Conservation (phyloP, 2,888 invertebrate species). For the Tricholauxania praeusta region DNA sequence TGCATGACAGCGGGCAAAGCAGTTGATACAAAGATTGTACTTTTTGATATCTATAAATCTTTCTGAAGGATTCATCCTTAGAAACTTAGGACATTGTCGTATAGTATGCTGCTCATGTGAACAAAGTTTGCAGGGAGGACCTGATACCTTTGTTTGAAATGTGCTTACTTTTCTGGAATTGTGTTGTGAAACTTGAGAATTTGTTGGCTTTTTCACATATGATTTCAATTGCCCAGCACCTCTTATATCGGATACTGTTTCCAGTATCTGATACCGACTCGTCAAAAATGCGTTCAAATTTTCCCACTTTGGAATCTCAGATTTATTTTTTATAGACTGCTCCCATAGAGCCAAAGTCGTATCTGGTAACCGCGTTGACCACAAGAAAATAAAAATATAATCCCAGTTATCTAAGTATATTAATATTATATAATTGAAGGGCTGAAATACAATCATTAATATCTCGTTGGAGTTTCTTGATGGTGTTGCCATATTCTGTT, state of each 20-base stretch:
- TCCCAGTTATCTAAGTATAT: not conserved
- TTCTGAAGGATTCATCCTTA: slow-evolving; percentile 20
- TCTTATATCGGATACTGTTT: slow-evolving; percentile 21
- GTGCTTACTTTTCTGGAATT: not conserved
- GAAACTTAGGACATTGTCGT: slow-evolving; percentile 35
- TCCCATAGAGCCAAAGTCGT: slow-evolving; percentile 34
- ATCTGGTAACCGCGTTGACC: slow-evolving; percentile 33
- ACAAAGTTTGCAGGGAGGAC: slow-evolving; percentile 29
- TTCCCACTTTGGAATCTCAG: slow-evolving; percentile 33
- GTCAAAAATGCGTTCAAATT: slow-evolving; percentile 34
- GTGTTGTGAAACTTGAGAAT: not conserved
- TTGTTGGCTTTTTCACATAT: not conserved
- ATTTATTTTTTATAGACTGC: slow-evolving; percentile 26
- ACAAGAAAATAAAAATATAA: slow-evolving; percentile 29
- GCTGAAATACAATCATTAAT: not conserved
- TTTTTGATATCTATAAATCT: slow-evolving; percentile 6
- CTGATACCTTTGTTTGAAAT: slow-evolving; percentile 16
- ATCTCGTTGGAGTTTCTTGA: slow-evolving; percentile 7
- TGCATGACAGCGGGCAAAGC: slow-evolving; percentile 13
- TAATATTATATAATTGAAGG: not conserved
- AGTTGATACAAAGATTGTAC: slow-evolving; percentile 13
- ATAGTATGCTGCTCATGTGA: slow-evolving; percentile 36
- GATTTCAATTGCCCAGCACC: not conserved
- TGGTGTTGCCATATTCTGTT: not conserved
- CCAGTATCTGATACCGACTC: slow-evolving; percentile 22